Percentiles rank a stretch among this genome's conserved stretches.
phyloP scores from a whole-genome alignment of 23 tunicate species.

The Phallusia fumigata region DNA sequence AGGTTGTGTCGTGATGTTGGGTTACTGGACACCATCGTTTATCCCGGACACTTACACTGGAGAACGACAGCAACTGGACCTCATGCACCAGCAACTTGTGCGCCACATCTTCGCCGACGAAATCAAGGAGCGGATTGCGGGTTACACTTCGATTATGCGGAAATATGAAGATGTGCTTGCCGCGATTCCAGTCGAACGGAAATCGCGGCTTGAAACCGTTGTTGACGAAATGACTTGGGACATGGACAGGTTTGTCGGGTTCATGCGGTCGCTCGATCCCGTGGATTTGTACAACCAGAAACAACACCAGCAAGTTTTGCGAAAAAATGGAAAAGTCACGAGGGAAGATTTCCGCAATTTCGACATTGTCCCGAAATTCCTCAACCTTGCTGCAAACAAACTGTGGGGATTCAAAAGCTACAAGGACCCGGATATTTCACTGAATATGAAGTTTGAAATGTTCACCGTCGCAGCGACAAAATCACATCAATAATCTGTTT shows the following conservation, averaged over 20 bases:
- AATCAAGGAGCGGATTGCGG: background rate
- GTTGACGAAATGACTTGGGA: background rate
- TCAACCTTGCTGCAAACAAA: background rate
- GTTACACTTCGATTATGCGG: background rate
- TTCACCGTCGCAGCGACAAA: background rate
- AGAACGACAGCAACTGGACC: background rate
- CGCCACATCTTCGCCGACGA: background rate
- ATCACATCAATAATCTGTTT: background rate
- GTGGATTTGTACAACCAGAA: background rate
- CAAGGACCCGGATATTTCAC: background rate
- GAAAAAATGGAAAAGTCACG: background rate
- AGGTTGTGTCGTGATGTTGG: slow-evolving; percentile 7
- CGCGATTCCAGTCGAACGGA: background rate
- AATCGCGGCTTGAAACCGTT: background rate
- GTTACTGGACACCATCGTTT: slow-evolving; percentile 5
- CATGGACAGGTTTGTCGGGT: background rate
- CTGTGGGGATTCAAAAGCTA: background rate
- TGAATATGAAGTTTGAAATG: background rate
- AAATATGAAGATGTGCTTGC: background rate
- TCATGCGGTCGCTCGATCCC: background rate
- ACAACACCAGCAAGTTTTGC: background rate
- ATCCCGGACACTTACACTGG: background rate
- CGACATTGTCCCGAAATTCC: slow-evolving; percentile 6
- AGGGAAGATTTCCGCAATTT: background rate
- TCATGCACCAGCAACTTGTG: background rate